Conservation (phyloP, 1,140 invertebrate species). For the Thaumetopoea pityocampa region DNA sequence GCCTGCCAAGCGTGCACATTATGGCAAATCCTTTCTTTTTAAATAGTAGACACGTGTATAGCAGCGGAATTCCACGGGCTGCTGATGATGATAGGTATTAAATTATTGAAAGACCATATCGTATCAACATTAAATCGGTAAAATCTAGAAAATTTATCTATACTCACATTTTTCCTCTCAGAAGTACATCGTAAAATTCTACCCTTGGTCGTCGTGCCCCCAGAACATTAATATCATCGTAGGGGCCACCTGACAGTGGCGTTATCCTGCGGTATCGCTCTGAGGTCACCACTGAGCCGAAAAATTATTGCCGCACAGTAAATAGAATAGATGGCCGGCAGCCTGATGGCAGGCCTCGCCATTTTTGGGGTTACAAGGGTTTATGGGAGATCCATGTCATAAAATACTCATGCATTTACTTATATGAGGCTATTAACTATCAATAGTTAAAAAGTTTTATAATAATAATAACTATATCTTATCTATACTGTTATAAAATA, state of each 20-base stretch:
- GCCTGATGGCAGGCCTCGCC: constrained; percentile 1
- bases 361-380: neutral
- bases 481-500: too few relatives aligned
- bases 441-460: too few relatives aligned
- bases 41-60: too few relatives aligned
- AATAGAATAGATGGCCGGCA: constrained; percentile 31
- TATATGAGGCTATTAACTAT: too few relatives aligned
- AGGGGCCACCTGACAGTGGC: constrained; percentile 37
- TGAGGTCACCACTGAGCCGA: constrained; percentile 34
- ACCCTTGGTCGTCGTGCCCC: constrained; percentile 23
- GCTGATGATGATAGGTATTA: too few relatives aligned
- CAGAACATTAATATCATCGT: constrained; percentile 33
- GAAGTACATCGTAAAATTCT: constrained; percentile 14
- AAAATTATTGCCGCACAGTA: constrained; percentile 30
- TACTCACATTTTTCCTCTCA: constrained; percentile 1
- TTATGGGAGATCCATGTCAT: too few relatives aligned
- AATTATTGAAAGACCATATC: too few relatives aligned
- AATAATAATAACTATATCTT: too few relatives aligned
- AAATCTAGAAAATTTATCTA: neutral
- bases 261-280: constrained; percentile 34
- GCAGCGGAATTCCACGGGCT: too few relatives aligned
- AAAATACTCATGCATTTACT: too few relatives aligned
- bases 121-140: neutral
- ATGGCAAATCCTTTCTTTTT: too few relatives aligned
- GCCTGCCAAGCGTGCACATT: too few relatives aligned